Percentiles rank a stretch among this genome's conserved stretches.
Conservation (phyloP, 2,797 vertebrate genomes). For the Neoniphon sammara region DNA sequence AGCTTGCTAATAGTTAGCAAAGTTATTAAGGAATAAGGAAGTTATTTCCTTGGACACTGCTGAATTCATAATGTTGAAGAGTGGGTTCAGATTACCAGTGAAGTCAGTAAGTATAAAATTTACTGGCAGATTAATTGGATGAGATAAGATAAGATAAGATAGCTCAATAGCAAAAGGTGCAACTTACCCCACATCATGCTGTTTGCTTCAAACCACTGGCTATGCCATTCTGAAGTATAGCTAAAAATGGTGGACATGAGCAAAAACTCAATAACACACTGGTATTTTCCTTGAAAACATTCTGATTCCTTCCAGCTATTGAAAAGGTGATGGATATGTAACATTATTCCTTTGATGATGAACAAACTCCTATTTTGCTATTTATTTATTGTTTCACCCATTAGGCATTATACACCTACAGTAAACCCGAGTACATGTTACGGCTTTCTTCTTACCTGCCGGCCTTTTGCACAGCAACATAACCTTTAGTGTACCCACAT, state of each 20-base stretch:
- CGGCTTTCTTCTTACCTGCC: conserved; percentile 55
- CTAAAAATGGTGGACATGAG: neutral
- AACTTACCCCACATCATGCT: neutral
- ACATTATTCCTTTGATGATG: conserved; percentile 5
- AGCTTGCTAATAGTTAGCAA: no score
- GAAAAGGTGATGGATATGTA: conserved; percentile 19
- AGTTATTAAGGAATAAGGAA: neutral
- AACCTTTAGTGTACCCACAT: conserved; percentile 59
- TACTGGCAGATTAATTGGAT: no score
- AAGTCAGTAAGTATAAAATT: no score
- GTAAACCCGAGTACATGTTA: conserved; percentile 51
- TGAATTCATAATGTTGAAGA: no score
- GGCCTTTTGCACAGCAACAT: conserved; percentile 77
- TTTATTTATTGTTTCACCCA: conserved; percentile 45
- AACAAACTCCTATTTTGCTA: conserved; percentile 57
- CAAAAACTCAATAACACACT: conserved; percentile 35
- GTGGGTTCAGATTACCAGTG: no score
- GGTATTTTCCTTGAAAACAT: conserved; percentile 42
- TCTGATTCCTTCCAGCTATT: conserved; percentile 45
- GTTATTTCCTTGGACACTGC: neutral
- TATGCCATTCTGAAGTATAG: conserved; percentile 3
- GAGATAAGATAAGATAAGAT: no score
- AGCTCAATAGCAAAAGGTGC: no score
- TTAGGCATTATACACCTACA: conserved; percentile 35
- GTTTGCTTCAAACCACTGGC: neutral